phyloP scores from a whole-genome alignment of 2,797 vertebrate genomes.

The Chrysocyon brachyurus region DNA sequence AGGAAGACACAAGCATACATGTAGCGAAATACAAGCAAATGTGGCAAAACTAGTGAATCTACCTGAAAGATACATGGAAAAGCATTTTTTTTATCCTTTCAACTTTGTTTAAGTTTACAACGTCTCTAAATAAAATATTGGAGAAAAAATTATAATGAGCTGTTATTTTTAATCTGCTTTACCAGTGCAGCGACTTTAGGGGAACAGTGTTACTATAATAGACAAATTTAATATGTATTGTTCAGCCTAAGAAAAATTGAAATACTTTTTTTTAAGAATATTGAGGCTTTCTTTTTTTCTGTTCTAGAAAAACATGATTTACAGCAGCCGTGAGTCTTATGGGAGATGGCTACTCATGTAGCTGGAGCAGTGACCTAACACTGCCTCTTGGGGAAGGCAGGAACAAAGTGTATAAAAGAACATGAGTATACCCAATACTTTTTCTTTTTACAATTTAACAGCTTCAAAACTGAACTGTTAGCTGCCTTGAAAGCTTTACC shows the following conservation, averaged over 20 bases:
- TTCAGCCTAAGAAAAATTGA: not conserved
- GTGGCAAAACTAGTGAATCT: not conserved
- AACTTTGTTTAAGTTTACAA: not conserved
- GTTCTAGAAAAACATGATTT: not conserved
- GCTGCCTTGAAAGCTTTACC: conserved; percentile 1
- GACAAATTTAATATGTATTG: not conserved
- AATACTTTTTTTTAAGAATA: not conserved
- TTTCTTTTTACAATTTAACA: conserved; percentile 49
- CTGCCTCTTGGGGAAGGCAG: not conserved
- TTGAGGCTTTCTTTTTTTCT: not conserved
- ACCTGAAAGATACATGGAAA: not conserved
- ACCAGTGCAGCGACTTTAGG: not conserved
- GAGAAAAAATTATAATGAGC: not conserved
- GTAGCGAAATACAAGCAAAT: not conserved
- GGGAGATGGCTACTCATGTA: not conserved
- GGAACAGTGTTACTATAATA: not conserved
- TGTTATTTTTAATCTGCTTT: conserved; percentile 2
- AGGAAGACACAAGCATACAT: not conserved
- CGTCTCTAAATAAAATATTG: conserved; percentile 41
- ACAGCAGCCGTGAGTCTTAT: not conserved
- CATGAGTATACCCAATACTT: not conserved
- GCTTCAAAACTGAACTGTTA: conserved; percentile 24
- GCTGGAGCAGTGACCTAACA: not conserved
- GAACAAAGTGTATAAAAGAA: conserved; percentile 25
- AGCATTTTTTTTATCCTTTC: not conserved